phyloP scores from a whole-genome alignment of 2,113 vertebrate genomes.

The Rhabdornis inornatus region DNA sequence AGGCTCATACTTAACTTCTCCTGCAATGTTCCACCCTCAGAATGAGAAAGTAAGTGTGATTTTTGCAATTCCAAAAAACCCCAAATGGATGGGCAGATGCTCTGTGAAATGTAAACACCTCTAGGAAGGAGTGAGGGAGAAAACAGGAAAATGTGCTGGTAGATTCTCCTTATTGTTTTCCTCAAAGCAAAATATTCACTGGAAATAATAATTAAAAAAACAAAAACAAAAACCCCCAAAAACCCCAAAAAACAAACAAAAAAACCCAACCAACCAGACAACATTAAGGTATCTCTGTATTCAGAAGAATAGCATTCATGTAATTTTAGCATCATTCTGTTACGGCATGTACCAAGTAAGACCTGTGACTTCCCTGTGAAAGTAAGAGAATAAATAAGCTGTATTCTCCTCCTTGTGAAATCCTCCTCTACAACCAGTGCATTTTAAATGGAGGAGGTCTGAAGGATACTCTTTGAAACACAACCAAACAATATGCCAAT shows the following conservation, averaged over 20 bases:
- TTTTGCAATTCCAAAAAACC: neutral
- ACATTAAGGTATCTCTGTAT: neutral
- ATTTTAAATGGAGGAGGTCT: neutral
- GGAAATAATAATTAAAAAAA: neutral
- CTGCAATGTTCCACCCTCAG: neutral
- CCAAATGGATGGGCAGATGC: neutral
- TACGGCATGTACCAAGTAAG: neutral
- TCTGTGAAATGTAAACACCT: neutral
- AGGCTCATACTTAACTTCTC: neutral
- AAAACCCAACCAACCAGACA: too few species aligned
- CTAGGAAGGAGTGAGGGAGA: neutral
- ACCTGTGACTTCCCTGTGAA: neutral
- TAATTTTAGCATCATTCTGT: neutral
- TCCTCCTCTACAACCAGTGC: neutral
- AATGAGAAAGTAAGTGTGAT: neutral
- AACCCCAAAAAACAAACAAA: neutral
- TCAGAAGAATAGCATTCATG: neutral
- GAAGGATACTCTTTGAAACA: neutral
- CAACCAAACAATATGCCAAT: neutral
- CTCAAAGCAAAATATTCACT: neutral
- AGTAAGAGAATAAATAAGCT: neutral
- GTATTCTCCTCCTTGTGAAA: neutral
- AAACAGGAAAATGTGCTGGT: neutral
- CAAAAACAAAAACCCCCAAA: too few species aligned
- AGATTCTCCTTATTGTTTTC: neutral